These are phyloP conservation scores for Centrocercus urophasianus DNA, from an alignment of 2,113 vertebrate genomes.

Conservation along the genomic window DNA sequence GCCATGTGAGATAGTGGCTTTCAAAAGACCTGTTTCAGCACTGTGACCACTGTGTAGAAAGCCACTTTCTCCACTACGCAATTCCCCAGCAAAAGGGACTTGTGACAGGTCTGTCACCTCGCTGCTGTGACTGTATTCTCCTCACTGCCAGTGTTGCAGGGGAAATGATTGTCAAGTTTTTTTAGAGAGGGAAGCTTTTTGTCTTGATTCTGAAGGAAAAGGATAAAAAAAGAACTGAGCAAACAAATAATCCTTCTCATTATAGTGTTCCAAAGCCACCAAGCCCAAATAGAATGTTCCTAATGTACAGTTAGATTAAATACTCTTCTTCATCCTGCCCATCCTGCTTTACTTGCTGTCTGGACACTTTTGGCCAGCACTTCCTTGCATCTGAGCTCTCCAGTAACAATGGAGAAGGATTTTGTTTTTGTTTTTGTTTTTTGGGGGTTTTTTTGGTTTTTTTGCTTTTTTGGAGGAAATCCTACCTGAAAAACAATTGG, in stretches of 20 bases:
- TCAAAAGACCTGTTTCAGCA: not conserved
- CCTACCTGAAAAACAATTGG: not conserved
- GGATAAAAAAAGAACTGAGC: not conserved
- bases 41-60: not conserved
- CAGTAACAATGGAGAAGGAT: not conserved
- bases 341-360: not conserved
- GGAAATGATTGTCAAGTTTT: not conserved
- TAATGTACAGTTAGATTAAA: not conserved
- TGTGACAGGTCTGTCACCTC: not conserved
- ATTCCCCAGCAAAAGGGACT: not conserved
- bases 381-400: not conserved
- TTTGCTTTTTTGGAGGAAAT: not conserved
- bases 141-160: not conserved
- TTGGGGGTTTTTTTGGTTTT: not conserved
- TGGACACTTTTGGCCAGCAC: not conserved
- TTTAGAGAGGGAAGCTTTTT: not conserved
- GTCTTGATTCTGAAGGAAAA: not conserved
- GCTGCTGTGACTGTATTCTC: not conserved
- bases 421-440: not conserved
- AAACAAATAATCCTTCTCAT: not conserved
- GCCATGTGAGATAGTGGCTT: not conserved
- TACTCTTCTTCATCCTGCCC: not conserved
- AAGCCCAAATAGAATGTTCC: not conserved
- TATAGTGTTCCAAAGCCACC: not conserved
- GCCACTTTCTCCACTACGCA: not conserved